Percentiles rank a stretch among this genome's conserved stretches.
Evolutionary conservation across 2,797 vertebrate genomes (phyloP).

Genomic region (Microchirus variegatus): DNA sequence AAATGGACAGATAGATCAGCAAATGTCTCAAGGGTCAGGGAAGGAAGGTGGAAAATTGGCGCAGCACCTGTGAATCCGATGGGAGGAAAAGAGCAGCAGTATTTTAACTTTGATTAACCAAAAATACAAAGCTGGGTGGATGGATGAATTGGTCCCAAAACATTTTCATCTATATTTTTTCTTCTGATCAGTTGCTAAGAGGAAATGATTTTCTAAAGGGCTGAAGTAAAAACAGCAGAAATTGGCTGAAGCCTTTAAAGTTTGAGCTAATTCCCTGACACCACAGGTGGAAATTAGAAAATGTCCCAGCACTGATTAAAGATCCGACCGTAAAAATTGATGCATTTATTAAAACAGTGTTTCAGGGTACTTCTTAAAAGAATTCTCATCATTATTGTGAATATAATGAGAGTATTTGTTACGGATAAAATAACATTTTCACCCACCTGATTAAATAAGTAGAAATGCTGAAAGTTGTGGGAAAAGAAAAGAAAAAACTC

Average conservation of each 20-base stretch:
- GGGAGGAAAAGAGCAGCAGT: conserved; percentile 43
- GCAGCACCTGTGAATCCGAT: conserved; percentile 42
- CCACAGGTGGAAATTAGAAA: conserved; percentile 25
- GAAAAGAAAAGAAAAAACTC: neutral
- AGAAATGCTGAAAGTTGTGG: neutral
- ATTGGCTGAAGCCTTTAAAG: conserved; percentile 14
- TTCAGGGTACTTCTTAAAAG: conserved; percentile 16
- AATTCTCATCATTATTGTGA: conserved; percentile 13
- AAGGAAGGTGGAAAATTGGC: conserved; percentile 46
- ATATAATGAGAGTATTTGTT: conserved; percentile 10
- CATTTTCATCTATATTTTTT: too few relatives aligned
- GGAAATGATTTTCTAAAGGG: conserved; percentile 1
- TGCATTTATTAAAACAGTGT: conserved; percentile 29
- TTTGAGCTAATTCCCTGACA: conserved; percentile 30
- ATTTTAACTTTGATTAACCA: conserved; percentile 27
- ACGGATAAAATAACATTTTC: too few relatives aligned
- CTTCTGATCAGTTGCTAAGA: conserved; percentile 7
- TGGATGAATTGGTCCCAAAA: too few relatives aligned
- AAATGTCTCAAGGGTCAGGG: conserved; percentile 24
- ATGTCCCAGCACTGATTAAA: conserved; percentile 22
- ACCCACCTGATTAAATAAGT: neutral
- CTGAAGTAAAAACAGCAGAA: conserved; percentile 15
- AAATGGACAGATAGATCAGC: conserved; percentile 22
- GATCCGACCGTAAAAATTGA: conserved; percentile 15
- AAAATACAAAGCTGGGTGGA: too few relatives aligned